phyloP scores from a whole-genome alignment of 2,888 invertebrate genomes.

The Tortricodes alternella region DNA sequence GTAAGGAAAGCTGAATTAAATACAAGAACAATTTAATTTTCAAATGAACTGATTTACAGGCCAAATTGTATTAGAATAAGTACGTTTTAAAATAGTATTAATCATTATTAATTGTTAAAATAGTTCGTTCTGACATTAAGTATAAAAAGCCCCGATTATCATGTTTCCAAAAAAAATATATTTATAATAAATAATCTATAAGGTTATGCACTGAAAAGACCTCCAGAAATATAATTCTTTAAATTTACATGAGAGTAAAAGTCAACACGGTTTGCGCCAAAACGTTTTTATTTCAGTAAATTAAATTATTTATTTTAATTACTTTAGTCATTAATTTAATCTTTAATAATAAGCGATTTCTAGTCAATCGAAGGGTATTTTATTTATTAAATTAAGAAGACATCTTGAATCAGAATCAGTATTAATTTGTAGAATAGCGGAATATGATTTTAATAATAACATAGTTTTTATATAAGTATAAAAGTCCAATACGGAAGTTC shows the following conservation, averaged over 20 bases:
- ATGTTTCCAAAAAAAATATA: too few species aligned
- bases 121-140: too few species aligned
- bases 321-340: slow-evolving; percentile 2
- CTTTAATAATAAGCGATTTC: slow-evolving; percentile 6
- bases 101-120: too few species aligned
- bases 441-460: background rate
- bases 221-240: too few species aligned
- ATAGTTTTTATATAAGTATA: background rate
- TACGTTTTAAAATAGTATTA: background rate
- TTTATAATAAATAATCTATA: too few species aligned
- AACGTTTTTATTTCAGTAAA: too few species aligned
- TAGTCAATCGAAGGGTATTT: slow-evolving; percentile 21
- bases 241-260: too few species aligned
- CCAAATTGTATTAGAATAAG: slow-evolving; percentile 37
- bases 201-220: too few species aligned
- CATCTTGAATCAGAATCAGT: slow-evolving; percentile 44
- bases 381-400: slow-evolving; percentile 23
- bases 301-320: too few species aligned
- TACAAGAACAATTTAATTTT: background rate
- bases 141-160: too few species aligned
- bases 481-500: background rate
- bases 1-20: background rate
- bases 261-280: too few species aligned
- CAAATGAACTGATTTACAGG: slow-evolving; percentile 44
- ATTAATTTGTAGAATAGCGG: slow-evolving; percentile 37